Evolutionary conservation across 2,888 invertebrate species (phyloP).

Genomic region (Enchytraeus crypticus): DNA sequence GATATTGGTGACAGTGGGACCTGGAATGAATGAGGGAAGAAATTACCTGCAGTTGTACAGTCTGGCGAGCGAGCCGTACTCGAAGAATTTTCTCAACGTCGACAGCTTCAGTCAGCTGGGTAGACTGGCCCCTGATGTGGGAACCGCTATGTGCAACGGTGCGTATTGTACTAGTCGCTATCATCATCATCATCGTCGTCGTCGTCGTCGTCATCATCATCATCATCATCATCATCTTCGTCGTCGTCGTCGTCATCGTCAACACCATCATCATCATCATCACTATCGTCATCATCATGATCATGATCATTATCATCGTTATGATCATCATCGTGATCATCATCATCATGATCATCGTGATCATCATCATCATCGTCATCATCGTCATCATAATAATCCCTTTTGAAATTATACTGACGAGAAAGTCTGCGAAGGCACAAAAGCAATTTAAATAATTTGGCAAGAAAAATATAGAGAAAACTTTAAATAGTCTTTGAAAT

Average conservation of each 20-base stretch:
- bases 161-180: slow-evolving; percentile 11
- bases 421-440: too few species aligned
- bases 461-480: too few species aligned
- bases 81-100: slow-evolving; percentile 22
- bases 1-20: slow-evolving; percentile 36
- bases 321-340: too few species aligned
- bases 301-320: neutral
- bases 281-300: slow-evolving; percentile 9
- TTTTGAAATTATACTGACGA: too few species aligned
- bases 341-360: slow-evolving; percentile 4
- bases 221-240: too few species aligned
- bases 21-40: slow-evolving; percentile 30
- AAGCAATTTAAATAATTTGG: too few species aligned
- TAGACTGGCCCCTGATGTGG: slow-evolving; percentile 15
- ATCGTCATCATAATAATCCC: too few species aligned
- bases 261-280: slow-evolving; percentile 9
- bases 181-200: slow-evolving; percentile 10
- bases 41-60: slow-evolving; percentile 23
- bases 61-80: slow-evolving; percentile 24
- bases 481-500: too few species aligned
- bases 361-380: too few species aligned
- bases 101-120: slow-evolving; percentile 17
- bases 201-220: slow-evolving; percentile 3
- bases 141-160: slow-evolving; percentile 23
- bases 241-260: too few species aligned